Percentiles rank a stretch among this genome's conserved stretches.
These are phyloP conservation scores for Xenopus borealis DNA, from an alignment of 2,113 vertebrate genomes.

Conservation along the genomic window DNA sequence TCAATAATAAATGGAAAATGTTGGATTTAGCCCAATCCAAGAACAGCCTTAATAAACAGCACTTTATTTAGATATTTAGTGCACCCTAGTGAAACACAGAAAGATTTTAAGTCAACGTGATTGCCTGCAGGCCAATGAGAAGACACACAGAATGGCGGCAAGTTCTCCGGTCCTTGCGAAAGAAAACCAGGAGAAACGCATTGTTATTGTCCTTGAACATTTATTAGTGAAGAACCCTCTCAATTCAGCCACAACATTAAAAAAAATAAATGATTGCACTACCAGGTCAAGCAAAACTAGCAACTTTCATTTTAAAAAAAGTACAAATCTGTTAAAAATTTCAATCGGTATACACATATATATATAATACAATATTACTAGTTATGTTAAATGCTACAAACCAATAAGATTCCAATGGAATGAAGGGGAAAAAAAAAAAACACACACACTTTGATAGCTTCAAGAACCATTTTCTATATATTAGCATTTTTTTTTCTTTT, in stretches of 20 bases:
- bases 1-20: too few relatives aligned
- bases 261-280: conserved; percentile 99
- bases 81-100: too few relatives aligned
- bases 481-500: conserved; percentile 84
- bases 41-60: too few relatives aligned
- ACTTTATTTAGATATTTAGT: too few relatives aligned
- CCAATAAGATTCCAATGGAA: conserved; percentile 99
- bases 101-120: too few relatives aligned
- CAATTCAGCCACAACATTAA: conserved; percentile 99
- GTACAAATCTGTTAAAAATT: conserved; percentile 99
- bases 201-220: conserved; percentile 93
- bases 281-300: conserved; percentile 99
- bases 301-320: conserved; percentile 99
- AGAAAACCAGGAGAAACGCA: conserved; percentile 35
- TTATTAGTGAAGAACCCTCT: conserved; percentile 99
- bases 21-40: too few relatives aligned
- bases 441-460: conserved; percentile 88
- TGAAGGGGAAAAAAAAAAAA: conserved; percentile 84
- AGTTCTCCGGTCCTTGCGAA: neutral
- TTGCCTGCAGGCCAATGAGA: too few relatives aligned
- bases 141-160: too few relatives aligned
- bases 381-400: conserved; percentile 99
- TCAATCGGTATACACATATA: conserved; percentile 99
- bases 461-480: conserved; percentile 99
- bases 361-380: conserved; percentile 99